A percentile compares a stretch with the other conserved stretches of the same genome.
Evolutionary conservation across 2,113 vertebrate species (phyloP).

Genomic region (Tinamus guttatus): DNA sequence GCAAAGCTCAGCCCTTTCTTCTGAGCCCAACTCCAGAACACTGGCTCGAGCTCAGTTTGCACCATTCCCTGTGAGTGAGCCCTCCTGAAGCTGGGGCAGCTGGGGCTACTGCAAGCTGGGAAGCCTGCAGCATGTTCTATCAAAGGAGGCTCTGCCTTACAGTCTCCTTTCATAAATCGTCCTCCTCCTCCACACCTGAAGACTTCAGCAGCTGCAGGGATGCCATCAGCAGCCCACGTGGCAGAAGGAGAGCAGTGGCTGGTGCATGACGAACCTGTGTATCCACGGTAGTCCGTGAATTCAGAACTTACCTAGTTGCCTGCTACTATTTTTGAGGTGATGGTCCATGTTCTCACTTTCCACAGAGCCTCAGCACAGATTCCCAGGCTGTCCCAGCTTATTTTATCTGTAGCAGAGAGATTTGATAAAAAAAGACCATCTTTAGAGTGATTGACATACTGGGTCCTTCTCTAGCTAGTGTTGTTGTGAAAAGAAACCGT

Average conservation of each 20-base stretch:
- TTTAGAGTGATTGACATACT: background rate
- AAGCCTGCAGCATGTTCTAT: background rate
- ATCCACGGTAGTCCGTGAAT: fast-evolving
- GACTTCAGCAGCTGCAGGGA: background rate
- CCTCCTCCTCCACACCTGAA: fast-evolving
- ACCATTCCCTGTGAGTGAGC: background rate
- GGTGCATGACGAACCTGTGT: fast-evolving
- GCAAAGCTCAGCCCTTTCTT: background rate
- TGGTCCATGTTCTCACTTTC: background rate
- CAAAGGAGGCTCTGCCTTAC: fast-evolving
- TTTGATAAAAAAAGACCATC: background rate
- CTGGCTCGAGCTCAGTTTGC: background rate
- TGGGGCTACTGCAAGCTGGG: background rate
- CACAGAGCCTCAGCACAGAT: background rate
- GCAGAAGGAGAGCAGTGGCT: background rate
- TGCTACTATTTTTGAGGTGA: background rate
- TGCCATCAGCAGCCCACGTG: background rate
- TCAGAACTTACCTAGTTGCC: background rate
- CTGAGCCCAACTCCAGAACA: background rate
- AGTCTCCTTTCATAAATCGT: background rate
- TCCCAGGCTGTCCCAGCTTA: background rate
- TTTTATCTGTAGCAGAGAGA: background rate
- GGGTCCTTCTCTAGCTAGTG: background rate
- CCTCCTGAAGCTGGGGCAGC: background rate
- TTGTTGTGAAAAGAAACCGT: background rate